These are phyloP conservation scores for Odontocolon sp. DNA, from an alignment of 2,888 invertebrate species.

Conservation along the genomic window DNA sequence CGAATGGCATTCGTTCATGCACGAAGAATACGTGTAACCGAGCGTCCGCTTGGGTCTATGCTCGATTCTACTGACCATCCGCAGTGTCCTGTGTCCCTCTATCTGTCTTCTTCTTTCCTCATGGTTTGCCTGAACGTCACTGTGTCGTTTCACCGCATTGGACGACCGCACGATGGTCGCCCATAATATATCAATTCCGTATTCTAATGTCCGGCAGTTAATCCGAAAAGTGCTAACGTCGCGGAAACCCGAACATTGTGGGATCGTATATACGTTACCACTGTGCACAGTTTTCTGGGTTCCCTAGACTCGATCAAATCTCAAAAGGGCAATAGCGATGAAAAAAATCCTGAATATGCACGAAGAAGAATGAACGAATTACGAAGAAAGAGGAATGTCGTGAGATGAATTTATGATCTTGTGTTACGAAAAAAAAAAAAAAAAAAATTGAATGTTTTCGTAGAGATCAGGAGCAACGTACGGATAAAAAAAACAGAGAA, in stretches of 20 bases:
- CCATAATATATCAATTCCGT: constrained; percentile 80
- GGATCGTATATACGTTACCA: constrained; percentile 25
- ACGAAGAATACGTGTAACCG: constrained; percentile 76
- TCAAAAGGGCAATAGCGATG: too few species aligned
- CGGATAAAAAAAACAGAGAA: too few species aligned
- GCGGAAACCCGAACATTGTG: constrained; percentile 75
- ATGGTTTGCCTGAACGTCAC: constrained; percentile 47
- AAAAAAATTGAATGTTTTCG: too few species aligned
- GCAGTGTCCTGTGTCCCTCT: constrained; percentile 59
- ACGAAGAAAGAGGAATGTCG: too few species aligned
- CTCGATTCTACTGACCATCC: constrained; percentile 61
- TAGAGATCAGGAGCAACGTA: too few species aligned
- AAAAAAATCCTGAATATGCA: too few species aligned
- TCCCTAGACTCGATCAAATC: constrained; percentile 10
- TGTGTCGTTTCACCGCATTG: constrained; percentile 33
- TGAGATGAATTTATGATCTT: too few species aligned
- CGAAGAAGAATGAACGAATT: too few species aligned
- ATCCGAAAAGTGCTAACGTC: constrained; percentile 80
- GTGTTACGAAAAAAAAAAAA: too few species aligned
- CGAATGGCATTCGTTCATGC: constrained; percentile 78
- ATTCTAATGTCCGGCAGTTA: constrained; percentile 81
- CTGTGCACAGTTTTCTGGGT: constrained; percentile 28
- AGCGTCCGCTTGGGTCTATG: constrained; percentile 67
- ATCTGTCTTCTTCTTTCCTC: constrained; percentile 53
- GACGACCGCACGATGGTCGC: constrained; percentile 54